These are phyloP conservation scores for Acipenser transmontanus DNA, from an alignment of 2,797 vertebrate species.

Conservation along the genomic window DNA sequence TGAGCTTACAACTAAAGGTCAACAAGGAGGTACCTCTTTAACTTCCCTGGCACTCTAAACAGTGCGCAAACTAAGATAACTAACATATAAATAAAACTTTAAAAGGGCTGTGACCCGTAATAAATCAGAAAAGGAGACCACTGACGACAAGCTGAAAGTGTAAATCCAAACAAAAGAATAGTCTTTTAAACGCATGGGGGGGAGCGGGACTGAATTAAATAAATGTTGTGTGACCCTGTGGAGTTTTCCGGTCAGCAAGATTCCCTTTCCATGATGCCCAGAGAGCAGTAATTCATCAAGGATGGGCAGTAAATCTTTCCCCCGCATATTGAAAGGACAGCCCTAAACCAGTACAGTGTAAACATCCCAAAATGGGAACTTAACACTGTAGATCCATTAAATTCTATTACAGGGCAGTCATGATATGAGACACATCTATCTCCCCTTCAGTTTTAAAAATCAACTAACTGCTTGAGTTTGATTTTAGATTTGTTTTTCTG, in stretches of 20 bases:
- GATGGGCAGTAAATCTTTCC: not conserved
- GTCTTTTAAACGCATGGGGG: not conserved
- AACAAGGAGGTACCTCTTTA: too few relatives aligned
- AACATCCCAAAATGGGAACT: not conserved
- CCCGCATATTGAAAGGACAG: not conserved
- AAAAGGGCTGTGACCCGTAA: too few relatives aligned
- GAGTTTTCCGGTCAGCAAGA: not conserved
- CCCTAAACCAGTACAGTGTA: not conserved
- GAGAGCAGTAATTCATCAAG: not conserved
- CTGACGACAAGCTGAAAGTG: not conserved
- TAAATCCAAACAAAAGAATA: constrained; percentile 1
- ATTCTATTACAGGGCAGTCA: not conserved
- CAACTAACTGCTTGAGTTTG: too few relatives aligned
- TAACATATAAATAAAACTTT: too few relatives aligned
- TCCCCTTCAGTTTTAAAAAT: too few relatives aligned
- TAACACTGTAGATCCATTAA: not conserved
- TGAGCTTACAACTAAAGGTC: too few relatives aligned
- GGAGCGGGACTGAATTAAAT: not conserved
- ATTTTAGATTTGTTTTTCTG: too few relatives aligned
- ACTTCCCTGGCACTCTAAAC: too few relatives aligned
- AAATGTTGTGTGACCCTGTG: not conserved
- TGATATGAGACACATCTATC: not conserved
- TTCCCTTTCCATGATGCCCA: constrained; percentile 1
- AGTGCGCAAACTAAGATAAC: too few relatives aligned
- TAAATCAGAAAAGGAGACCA: too few relatives aligned